These are phyloP conservation scores for Harlomillsia oculata DNA, from an alignment of 1,140 invertebrate genomes.

Conservation along the genomic window DNA sequence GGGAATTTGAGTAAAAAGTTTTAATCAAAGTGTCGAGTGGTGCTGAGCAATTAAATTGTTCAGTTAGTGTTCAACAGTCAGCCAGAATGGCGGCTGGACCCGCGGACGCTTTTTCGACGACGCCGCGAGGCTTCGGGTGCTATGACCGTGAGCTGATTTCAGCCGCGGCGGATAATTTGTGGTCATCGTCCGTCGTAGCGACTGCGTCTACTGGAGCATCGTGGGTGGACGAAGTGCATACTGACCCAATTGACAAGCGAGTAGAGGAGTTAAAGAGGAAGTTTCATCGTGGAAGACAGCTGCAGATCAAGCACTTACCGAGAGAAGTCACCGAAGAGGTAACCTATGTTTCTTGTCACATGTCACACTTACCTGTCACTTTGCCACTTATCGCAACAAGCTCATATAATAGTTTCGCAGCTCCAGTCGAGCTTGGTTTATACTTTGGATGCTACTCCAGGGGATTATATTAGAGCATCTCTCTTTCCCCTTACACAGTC, in stretches of 20 bases:
- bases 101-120: conserved; percentile 36
- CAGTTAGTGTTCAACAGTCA: no score
- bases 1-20: no score
- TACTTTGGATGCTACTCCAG: no score
- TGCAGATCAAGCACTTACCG: conserved; percentile 43
- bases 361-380: no score
- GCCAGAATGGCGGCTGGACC: conserved; percentile 37
- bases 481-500: no score
- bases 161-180: conserved; percentile 37
- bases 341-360: no score
- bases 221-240: conserved; percentile 41
- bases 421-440: no score
- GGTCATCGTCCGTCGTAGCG: conserved; percentile 38
- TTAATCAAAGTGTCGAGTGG: no score
- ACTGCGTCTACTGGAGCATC: conserved; percentile 40
- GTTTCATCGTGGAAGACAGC: conserved; percentile 42
- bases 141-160: conserved; percentile 37
- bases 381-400: no score
- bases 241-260: conserved; percentile 39
- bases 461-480: no score
- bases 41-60: no score
- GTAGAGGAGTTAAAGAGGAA: conserved; percentile 40
- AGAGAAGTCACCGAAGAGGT: conserved; percentile 44
- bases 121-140: conserved; percentile 33
- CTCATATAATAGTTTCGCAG: no score